Conservation (phyloP, 2,113 vertebrate species). For the Vicugna pacos region DNA sequence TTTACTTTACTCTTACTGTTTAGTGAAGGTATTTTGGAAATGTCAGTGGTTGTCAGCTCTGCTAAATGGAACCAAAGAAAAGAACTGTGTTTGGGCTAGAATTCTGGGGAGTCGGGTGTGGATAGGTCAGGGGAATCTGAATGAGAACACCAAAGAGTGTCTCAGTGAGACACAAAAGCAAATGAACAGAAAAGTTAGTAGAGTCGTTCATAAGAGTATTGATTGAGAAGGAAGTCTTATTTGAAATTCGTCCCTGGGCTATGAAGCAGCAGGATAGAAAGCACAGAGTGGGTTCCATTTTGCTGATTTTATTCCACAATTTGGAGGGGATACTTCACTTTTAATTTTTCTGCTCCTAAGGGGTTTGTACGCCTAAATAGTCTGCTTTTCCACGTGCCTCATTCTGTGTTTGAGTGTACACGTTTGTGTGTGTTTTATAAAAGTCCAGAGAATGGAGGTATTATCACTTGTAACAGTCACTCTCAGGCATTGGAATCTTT, state of each 20-base stretch:
- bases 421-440: neutral
- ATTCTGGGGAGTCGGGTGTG: neutral
- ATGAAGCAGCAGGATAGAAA: neutral
- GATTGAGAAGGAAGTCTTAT: neutral
- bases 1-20: neutral
- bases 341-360: neutral
- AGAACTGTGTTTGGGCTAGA: neutral
- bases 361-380: neutral
- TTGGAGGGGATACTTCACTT: neutral
- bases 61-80: neutral
- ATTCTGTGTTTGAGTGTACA: neutral
- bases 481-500: neutral
- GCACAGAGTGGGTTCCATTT: neutral
- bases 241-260: neutral
- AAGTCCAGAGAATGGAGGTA: neutral
- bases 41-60: neutral
- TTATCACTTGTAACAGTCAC: neutral
- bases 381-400: neutral
- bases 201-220: neutral
- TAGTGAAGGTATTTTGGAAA: neutral
- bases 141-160: neutral
- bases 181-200: neutral
- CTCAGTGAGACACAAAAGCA: neutral
- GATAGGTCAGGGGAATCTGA: neutral
- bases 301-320: conserved; percentile 3